These are phyloP conservation scores for Accipiter virgatus DNA, from an alignment of 2,113 vertebrate species.

Conservation along the genomic window DNA sequence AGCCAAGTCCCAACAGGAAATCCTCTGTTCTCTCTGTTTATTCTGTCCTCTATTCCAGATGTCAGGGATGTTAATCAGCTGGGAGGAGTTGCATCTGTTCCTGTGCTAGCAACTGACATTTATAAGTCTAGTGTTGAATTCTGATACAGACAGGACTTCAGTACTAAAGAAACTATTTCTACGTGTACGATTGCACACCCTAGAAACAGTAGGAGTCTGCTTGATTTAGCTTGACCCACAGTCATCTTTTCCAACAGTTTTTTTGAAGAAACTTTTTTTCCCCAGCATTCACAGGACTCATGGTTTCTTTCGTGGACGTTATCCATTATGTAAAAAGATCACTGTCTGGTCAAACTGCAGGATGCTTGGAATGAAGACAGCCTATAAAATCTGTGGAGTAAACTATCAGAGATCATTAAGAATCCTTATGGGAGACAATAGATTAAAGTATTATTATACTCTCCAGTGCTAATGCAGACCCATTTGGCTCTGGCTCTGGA, in stretches of 20 bases:
- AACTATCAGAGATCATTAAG: conserved; percentile 13
- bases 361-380: conserved; percentile 31
- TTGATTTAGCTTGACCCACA: neutral
- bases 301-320: conserved; percentile 19
- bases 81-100: conserved; percentile 57
- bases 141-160: conserved; percentile 20
- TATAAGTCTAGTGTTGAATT: conserved; percentile 49
- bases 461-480: neutral
- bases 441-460: neutral
- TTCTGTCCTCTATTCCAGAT: conserved; percentile 53
- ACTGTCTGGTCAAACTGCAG: conserved; percentile 35
- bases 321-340: conserved; percentile 39
- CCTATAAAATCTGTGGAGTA: conserved; percentile 19
- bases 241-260: conserved; percentile 29
- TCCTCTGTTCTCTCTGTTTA: conserved; percentile 56
- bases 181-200: neutral
- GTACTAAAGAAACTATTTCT: conserved; percentile 12
- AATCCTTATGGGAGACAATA: conserved; percentile 17
- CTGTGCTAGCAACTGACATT: conserved; percentile 49
- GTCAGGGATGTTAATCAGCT: conserved; percentile 57
- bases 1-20: conserved; percentile 53
- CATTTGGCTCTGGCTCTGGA: neutral
- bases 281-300: conserved; percentile 27
- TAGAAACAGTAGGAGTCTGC: conserved; percentile 22
- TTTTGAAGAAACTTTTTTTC: conserved; percentile 49